Evolutionary conservation across 1,140 invertebrate genomes (phyloP), one percentile per base, ranked within the genome.

Genomic region (Mizuhopecten yessoensis): DNA sequence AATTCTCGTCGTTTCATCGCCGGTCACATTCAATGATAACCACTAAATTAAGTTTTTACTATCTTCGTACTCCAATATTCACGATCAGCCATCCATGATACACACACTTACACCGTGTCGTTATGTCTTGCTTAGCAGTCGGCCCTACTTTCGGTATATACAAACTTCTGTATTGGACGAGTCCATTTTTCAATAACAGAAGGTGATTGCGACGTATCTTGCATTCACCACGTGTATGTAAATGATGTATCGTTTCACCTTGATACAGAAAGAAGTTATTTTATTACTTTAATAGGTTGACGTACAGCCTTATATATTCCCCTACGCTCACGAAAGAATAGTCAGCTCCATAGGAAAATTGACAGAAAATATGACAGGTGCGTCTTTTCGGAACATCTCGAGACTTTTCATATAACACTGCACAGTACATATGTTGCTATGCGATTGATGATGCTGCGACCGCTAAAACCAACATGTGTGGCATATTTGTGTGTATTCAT

Each of bases 61-160:
- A 29, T 29, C 17, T 75, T 29, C 29, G 17, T 45, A 45, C 45
- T 7, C 15, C 57, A 75, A 29, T 11, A 75, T 29, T 17, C 23
- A 29, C 57, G n/a, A 75, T 75, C 57, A 75, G 29, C 57, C 57
- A 75, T 75, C n/a, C 57, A 75, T 75, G 57, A 29, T 29, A 75
- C n/a, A 29, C n/a, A 75, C 57, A 49, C 45, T 13, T 49, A 49
- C 10, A 49, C 57, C 0, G 57, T 29, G 57, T n/a, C 57, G 23
- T 75, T 0, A 29, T 17, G 57, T 75, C 57, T n/a, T n/a, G 0
- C 23, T 75, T 75, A n/a, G n/a, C 57, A n/a, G 29, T n/a, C 23
- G 11, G n/a, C 23, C 57, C 57, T 75, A 75, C 57, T 75, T 75
- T 75, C 57, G 57, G 57, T 75, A 75, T 57, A 57, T 75, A 75